Conservation (phyloP, 2,113 vertebrate genomes). For the Ceyx cyanopectus region DNA sequence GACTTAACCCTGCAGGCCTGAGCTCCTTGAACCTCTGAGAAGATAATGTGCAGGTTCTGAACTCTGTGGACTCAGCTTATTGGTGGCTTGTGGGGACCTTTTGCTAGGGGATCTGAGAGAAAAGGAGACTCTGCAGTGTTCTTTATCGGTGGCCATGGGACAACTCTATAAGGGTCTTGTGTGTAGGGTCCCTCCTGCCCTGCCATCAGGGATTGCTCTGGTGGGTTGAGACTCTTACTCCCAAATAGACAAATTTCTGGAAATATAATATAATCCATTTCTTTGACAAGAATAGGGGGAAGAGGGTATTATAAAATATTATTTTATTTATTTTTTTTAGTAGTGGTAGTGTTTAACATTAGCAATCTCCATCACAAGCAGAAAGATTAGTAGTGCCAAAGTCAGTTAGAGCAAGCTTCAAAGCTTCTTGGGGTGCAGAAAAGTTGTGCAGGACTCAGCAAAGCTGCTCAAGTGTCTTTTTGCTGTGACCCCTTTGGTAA, state of each 20-base stretch:
- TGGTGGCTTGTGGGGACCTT: neutral
- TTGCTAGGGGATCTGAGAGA: neutral
- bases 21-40: neutral
- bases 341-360: neutral
- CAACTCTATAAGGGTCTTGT: neutral
- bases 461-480: neutral
- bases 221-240: neutral
- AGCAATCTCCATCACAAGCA: neutral
- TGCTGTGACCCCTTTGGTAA: neutral
- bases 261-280: neutral
- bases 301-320: neutral
- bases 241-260: neutral
- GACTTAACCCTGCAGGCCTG: neutral
- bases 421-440: neutral
- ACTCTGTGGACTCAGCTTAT: neutral
- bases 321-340: neutral
- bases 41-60: neutral
- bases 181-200: neutral
- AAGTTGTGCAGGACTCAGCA: neutral
- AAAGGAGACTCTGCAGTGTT: neutral
- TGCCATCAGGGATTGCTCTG: accelerated
- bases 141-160: neutral
- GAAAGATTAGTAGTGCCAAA: neutral
- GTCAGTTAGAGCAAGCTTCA: neutral
- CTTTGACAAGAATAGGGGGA: neutral